A percentile compares a stretch with the other conserved stretches of the same genome.
Conservation (phyloP, 2,113 vertebrate genomes). For the Nothocercus julius region DNA sequence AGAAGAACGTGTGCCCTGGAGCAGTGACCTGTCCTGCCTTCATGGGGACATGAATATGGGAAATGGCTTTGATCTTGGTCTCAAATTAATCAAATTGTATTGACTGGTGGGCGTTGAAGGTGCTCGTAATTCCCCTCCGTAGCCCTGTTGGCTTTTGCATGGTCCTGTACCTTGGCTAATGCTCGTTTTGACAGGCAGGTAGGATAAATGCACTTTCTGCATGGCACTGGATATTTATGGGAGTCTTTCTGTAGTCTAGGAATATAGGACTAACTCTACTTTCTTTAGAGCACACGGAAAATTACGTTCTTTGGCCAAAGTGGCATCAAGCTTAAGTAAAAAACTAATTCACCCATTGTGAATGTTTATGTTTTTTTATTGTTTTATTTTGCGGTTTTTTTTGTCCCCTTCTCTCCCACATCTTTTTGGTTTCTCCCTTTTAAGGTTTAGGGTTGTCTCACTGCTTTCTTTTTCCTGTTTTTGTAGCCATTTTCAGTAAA, state of each 20-base stretch:
- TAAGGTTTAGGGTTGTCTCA: not conserved
- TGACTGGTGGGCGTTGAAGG: not conserved
- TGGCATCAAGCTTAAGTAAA: not conserved
- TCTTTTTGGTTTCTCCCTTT: not conserved
- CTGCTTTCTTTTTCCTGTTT: not conserved
- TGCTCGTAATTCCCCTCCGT: not conserved
- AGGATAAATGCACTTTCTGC: not conserved
- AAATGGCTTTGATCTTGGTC: not conserved
- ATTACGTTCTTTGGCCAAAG: not conserved
- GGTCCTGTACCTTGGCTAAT: not conserved
- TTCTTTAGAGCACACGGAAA: not conserved
- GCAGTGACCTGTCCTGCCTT: not conserved
- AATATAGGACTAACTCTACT: not conserved
- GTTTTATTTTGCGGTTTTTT: not conserved
- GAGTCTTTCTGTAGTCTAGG: not conserved
- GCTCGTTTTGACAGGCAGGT: fast-evolving
- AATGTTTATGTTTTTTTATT: not conserved
- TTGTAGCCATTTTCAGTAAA: not conserved
- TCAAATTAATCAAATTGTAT: fast-evolving
- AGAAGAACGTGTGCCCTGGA: not conserved
- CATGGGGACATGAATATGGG: not conserved
- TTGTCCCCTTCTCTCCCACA: not conserved
- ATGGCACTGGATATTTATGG: not conserved
- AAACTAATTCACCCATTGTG: not conserved
- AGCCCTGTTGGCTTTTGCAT: not conserved